Conservation (phyloP, 30 jellyfish, hydroid and myxozoan species). For the Chrysaora quinquecirrha region DNA sequence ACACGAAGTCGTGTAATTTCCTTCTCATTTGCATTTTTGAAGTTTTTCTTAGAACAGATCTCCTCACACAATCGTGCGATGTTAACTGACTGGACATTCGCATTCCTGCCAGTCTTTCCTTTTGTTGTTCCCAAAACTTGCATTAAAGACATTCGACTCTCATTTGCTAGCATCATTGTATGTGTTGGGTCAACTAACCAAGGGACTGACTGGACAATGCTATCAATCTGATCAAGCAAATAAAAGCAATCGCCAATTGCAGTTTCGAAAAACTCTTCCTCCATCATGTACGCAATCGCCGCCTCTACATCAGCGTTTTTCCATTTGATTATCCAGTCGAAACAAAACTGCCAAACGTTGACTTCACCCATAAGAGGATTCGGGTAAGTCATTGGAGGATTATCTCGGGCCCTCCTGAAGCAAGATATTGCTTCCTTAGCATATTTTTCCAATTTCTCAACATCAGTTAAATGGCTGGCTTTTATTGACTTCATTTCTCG, state of each 20-base stretch:
- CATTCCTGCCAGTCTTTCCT: background rate
- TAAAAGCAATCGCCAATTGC: conserved; percentile 37
- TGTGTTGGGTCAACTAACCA: conserved; percentile 37
- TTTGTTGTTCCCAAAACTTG: conserved; percentile 14
- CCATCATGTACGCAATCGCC: conserved; percentile 7
- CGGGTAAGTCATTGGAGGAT: conserved; percentile 46
- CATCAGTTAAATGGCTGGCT: background rate
- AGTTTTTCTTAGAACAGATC: background rate
- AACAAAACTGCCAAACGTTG: conserved; percentile 39
- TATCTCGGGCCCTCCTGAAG: conserved; percentile 42
- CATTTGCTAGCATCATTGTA: conserved; percentile 32
- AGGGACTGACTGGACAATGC: conserved; percentile 22
- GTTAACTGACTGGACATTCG: background rate
- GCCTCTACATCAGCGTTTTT: conserved; percentile 21
- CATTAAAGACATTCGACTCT: conserved; percentile 4
- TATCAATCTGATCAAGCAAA: conserved; percentile 31
- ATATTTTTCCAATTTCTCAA: background rate
- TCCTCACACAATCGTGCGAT: conserved; percentile 23
- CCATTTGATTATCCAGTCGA: conserved; percentile 25
- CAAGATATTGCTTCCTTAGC: conserved; percentile 19
- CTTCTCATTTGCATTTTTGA: conserved; percentile 12
- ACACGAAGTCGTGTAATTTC: conserved; percentile 27
- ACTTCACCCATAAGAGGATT: conserved; percentile 46
- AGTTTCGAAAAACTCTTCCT: conserved; percentile 20
- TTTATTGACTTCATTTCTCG: conserved; percentile 21